Evolutionary conservation across 2,113 vertebrate species (phyloP), one percentile per base, ranked within the genome.

Genomic region (Tupaia tana): DNA sequence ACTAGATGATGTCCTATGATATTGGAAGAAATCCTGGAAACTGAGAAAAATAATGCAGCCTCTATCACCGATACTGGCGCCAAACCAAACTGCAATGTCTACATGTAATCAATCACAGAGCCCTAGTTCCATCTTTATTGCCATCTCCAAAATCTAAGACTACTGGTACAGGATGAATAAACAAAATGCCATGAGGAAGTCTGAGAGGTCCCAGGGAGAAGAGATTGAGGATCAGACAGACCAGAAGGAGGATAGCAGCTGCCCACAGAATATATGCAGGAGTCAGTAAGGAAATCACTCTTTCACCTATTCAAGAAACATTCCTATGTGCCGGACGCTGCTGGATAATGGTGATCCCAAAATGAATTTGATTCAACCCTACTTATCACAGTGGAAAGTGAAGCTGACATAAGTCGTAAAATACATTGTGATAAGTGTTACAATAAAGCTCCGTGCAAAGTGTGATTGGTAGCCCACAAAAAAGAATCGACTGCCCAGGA

Each of bases 1-100:
- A 77, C 71, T 84, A 56, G 31, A 84, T 15, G 61, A 43, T 87
- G 52, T 22, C 52, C 34, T 77, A 19, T 86, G 15, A 79, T 85
- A 89, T 18, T 56, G 67, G 81, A 95, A 90, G 29, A 90, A 86
- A 71, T 90, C 6, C 54, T 87, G 13, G 59, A 52, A 95, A 81
- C 52, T 64, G 19, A 89, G 34, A 93, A 90, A 96, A 95, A 77
- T 31, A 2, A 86, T 93, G 61, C 54, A 90, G 78, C 43, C 19
- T 7, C 56, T 95, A 59, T 94, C 89, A 87, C 34, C 54, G 14
- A 59, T 63, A 24, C 66, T 84, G 66, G 66, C 63, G 13, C 27
- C 77, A 90, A 97, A 81, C 71, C 78, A 94, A 94, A 88, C 22
- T 85, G 56, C 3, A 52, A 61, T 75, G 15, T 80, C 77, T 64